phyloP scores from a whole-genome alignment of 2,113 vertebrate genomes.

The Epinephelus moara region DNA sequence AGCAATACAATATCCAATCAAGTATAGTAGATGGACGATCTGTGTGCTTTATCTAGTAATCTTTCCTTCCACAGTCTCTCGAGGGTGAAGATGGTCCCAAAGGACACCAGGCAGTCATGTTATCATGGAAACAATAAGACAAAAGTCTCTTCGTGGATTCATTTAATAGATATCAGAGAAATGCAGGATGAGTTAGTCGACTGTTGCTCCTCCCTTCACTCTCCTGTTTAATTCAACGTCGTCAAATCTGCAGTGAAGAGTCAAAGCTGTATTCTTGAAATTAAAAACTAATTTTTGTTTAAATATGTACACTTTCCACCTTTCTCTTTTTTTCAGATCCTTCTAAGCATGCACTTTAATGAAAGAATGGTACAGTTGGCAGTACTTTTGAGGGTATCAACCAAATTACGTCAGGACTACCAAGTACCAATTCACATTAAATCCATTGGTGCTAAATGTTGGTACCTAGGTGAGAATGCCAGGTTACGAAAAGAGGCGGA shows the following conservation, averaged over 20 bases:
- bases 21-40: background rate
- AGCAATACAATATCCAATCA: background rate
- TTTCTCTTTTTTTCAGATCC: background rate
- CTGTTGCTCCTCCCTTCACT: background rate
- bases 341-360: background rate
- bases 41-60: slow-evolving; percentile 21
- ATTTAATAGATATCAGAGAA: slow-evolving; percentile 6
- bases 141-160: background rate
- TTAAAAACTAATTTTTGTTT: background rate
- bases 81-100: background rate
- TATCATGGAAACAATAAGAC: background rate
- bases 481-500: no score
- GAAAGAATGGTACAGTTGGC: background rate
- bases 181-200: background rate
- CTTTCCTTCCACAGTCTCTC: background rate
- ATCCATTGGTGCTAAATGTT: no score
- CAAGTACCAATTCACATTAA: no score
- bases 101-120: background rate
- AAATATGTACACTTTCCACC: background rate
- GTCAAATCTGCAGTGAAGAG: background rate
- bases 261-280: background rate
- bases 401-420: no score
- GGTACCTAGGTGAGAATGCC: no score
- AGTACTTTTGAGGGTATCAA: no score
- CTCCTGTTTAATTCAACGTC: background rate